Percentiles rank a stretch among this genome's conserved stretches.
These are phyloP conservation scores for Drosophila ohnishii DNA, from an alignment of 1,140 invertebrate genomes.

Conservation along the genomic window DNA sequence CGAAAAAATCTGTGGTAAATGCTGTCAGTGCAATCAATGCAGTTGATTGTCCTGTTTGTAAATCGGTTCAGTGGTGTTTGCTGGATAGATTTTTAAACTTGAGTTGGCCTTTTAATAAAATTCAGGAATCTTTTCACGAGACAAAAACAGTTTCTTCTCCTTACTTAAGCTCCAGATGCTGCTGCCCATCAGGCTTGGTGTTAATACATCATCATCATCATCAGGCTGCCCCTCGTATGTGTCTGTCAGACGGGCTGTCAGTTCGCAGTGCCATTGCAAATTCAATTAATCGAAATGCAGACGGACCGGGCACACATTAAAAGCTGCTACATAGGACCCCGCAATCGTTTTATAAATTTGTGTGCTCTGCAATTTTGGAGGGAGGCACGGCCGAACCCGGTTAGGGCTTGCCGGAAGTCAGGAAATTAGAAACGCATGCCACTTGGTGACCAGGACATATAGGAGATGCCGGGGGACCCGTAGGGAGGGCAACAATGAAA, in stretches of 20 bases:
- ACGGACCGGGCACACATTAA: slow-evolving; percentile 37
- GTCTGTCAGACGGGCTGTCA: slow-evolving; percentile 36
- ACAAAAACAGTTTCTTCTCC: neutral
- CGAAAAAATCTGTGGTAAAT: slow-evolving; percentile 35
- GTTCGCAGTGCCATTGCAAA: slow-evolving; percentile 48
- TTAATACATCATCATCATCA: slow-evolving; percentile 32
- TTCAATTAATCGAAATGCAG: slow-evolving; percentile 74
- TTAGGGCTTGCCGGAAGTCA: slow-evolving; percentile 16
- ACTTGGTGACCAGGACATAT: slow-evolving; percentile 40
- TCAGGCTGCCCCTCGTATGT: neutral
- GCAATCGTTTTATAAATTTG: slow-evolving; percentile 64
- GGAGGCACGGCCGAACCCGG: neutral
- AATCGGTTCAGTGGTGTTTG: neutral
- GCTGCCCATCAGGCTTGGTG: slow-evolving; percentile 10
- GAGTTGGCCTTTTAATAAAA: neutral
- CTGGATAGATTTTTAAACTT: neutral
- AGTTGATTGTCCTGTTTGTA: slow-evolving; percentile 29
- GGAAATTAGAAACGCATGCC: slow-evolving; percentile 78
- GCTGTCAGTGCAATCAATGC: slow-evolving; percentile 48
- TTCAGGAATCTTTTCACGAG: neutral
- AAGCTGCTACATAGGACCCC: slow-evolving; percentile 25
- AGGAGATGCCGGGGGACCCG: neutral
- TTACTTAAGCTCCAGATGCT: slow-evolving; percentile 4
- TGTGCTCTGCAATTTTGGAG: slow-evolving; percentile 49
- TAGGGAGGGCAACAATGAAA: slow-evolving; percentile 31